Base-by-base conservation (phyloP, 2,797 vertebrate genomes). In the Hypotaenidia okinawae region DNA sequence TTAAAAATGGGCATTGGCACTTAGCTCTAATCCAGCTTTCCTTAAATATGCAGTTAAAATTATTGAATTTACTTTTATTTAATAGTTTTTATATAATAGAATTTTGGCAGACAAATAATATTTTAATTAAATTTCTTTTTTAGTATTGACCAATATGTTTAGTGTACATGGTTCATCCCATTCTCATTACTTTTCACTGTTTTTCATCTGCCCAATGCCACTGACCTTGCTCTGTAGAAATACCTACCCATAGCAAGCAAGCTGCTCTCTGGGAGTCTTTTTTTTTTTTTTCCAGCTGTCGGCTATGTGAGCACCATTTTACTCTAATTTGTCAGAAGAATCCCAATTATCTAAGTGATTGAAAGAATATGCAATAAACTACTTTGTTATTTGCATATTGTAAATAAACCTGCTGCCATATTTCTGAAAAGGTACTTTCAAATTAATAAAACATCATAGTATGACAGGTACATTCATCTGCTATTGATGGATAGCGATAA, bases 381-480 rank as follows among this genome's bases (percentile, higher is more conserved):
- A n/a, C 54, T 5, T 64, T 33, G 43, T 61, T 93, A 95, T 93
- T 91, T 95, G 83, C 87, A 94, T 96, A 90, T 92, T 90, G 33
- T 68, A 94, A 91, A 83, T 70, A 89, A 97, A 86, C 19, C 39
- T 78, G 25, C 61, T 81, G 66, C 59, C 51, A 69, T 91, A 72
- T 86, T 96, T 92, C 69, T n/a, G 35, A 27, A 90, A 91, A 79
- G 18, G 10, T 68, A 79, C 77, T 82, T 93, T 95, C 37, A 77
- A 94, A 94, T 90, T 93, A 93, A 89, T 89, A 84, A 94, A 93
- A 90, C 92, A 89, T 91, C 43, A 86, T 35, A 77, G 21, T 17
- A 47, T 83, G 93, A 94, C 77, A 91, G 43, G 35, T 89, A 70
- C 33, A 58, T 94, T 96, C 77, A 94, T 67, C 63, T 84, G 25